Conservation (phyloP, 2,888 invertebrate genomes). For the Esperia sulphurella region DNA sequence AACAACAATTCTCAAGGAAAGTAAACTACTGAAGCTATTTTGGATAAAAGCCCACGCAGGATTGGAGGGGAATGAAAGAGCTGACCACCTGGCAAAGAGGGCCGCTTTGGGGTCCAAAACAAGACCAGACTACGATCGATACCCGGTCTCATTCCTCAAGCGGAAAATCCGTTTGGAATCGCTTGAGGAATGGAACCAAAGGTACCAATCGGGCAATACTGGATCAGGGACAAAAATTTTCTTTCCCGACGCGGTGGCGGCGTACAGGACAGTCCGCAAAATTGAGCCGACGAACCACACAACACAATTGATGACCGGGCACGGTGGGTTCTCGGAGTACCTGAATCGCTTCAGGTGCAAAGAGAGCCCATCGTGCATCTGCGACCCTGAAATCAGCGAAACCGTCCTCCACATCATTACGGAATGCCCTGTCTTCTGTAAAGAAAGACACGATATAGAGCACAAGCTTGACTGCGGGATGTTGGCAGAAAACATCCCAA, state of each 20-base stretch:
- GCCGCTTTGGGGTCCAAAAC: constrained; percentile 1
- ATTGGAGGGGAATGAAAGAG: too few species aligned
- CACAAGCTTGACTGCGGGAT: too few species aligned
- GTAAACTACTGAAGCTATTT: not conserved
- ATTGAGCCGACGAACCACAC: not conserved
- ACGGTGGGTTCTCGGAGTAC: not conserved
- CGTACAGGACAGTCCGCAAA: not conserved
- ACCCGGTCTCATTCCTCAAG: constrained; percentile 2
- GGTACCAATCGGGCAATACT: not conserved
- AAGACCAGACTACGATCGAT: not conserved
- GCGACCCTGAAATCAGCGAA: constrained; percentile 2
- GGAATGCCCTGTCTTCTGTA: constrained; percentile 2
- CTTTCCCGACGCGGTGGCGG: not conserved
- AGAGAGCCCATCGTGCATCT: not conserved
- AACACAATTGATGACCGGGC: not conserved
- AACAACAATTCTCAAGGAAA: not conserved
- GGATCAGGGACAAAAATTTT: not conserved
- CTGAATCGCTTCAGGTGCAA: too few species aligned
- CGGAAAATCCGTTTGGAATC: not conserved
- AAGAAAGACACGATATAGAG: too few species aligned
- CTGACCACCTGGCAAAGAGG: constrained; percentile 6
- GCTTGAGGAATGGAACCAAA: not conserved
- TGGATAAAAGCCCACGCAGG: too few species aligned
- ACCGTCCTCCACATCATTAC: not conserved
- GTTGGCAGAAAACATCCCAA: too few species aligned